phyloP scores from a whole-genome alignment of 2,113 vertebrate genomes.

The Hippopotamus amphibius region DNA sequence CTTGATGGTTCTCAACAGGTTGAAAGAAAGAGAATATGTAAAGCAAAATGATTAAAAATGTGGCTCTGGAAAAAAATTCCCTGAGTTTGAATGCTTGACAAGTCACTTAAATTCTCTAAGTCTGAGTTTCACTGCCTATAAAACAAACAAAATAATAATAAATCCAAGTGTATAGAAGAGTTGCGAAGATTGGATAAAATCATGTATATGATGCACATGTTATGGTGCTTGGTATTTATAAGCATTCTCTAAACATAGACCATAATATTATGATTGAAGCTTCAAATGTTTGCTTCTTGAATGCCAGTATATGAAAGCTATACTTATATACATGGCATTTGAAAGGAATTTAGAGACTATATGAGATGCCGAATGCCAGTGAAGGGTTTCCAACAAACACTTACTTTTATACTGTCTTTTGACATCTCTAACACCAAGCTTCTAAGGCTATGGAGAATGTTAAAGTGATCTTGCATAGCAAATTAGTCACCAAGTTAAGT shows the following conservation, averaged over 20 bases:
- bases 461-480: neutral
- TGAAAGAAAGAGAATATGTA: neutral
- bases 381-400: neutral
- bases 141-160: neutral
- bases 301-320: neutral
- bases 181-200: neutral
- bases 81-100: neutral
- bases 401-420: neutral
- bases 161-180: neutral
- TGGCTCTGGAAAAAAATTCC: neutral
- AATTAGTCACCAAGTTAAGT: neutral
- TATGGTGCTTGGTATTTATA: neutral
- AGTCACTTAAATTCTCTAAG: neutral
- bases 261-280: neutral
- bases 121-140: neutral
- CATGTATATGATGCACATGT: neutral
- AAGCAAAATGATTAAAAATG: neutral
- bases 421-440: neutral
- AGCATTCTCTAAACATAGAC: neutral
- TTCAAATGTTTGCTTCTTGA: neutral
- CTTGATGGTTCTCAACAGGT: neutral
- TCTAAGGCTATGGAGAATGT: neutral
- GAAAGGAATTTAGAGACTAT: neutral
- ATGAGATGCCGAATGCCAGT: neutral
- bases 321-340: neutral